Percentiles rank a stretch among this genome's conserved stretches.
These are phyloP conservation scores for Elanus axillaris DNA, from an alignment of 2,113 vertebrate genomes.

Conservation along the genomic window DNA sequence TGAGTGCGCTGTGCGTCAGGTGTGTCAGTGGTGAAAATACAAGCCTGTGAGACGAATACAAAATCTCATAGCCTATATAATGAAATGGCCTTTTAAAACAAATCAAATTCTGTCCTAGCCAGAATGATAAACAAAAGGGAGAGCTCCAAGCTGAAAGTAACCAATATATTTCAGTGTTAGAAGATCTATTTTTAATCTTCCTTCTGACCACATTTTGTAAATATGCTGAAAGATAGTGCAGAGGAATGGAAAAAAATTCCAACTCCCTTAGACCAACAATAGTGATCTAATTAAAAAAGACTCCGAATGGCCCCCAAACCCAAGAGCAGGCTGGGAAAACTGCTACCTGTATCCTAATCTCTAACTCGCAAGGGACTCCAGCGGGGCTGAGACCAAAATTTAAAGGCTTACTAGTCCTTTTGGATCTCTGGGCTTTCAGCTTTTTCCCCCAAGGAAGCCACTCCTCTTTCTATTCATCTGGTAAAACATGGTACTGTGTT, in stretches of 20 bases:
- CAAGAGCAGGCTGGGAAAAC: neutral
- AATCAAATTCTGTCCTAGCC: neutral
- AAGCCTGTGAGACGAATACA: neutral
- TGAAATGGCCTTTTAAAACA: neutral
- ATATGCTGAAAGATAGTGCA: neutral
- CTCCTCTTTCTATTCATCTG: neutral
- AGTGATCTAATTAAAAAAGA: neutral
- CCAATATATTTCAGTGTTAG: neutral
- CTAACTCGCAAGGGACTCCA: neutral
- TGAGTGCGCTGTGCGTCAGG: neutral
- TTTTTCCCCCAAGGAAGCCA: neutral
- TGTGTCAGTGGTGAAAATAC: neutral
- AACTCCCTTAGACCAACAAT: neutral
- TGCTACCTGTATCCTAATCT: neutral
- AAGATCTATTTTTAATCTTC: neutral
- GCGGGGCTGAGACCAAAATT: neutral
- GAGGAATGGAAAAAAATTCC: neutral
- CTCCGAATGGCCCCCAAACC: neutral
- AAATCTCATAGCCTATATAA: neutral
- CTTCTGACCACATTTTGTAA: neutral
- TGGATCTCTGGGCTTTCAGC: neutral
- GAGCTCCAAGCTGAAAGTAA: neutral
- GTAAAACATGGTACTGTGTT: neutral
- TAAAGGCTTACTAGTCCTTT: neutral
- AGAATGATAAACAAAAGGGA: neutral